phyloP scores from a whole-genome alignment of 2,113 vertebrate species.

The Aldabrachelys gigantea region DNA sequence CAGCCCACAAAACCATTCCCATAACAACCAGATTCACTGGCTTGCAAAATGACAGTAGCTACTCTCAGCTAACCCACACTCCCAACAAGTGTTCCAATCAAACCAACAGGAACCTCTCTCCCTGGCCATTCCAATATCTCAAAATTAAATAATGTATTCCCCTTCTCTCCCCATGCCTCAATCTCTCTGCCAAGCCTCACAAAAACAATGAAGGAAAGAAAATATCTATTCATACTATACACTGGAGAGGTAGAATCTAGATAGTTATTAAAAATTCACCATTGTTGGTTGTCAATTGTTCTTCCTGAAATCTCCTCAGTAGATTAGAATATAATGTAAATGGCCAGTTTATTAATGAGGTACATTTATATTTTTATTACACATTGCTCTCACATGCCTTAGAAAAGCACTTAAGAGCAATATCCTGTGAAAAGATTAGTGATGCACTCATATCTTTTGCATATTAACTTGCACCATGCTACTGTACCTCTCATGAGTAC shows the following conservation, averaged over 20 bases:
- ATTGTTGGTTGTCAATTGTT: neutral
- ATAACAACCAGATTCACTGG: neutral
- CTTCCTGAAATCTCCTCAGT: neutral
- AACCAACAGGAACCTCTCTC: neutral
- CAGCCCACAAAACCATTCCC: neutral
- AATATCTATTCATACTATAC: neutral
- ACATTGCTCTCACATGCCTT: neutral
- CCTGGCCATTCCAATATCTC: neutral
- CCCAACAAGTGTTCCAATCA: neutral
- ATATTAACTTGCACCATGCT: neutral
- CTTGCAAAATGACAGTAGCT: neutral
- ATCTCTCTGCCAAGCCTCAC: neutral
- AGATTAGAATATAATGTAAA: neutral
- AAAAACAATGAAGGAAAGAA: neutral
- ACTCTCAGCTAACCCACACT: neutral
- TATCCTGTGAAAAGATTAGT: neutral
- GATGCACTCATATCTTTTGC: neutral
- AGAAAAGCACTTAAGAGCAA: neutral
- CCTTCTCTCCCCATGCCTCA: neutral
- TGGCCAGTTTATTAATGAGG: neutral
- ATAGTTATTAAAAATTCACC: neutral
- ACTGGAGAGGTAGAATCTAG: neutral
- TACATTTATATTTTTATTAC: neutral
- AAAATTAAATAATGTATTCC: neutral
- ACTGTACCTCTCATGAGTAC: neutral